These are phyloP conservation scores for Allolobophora icterica DNA, from an alignment of 2,888 invertebrate genomes.

Conservation along the genomic window DNA sequence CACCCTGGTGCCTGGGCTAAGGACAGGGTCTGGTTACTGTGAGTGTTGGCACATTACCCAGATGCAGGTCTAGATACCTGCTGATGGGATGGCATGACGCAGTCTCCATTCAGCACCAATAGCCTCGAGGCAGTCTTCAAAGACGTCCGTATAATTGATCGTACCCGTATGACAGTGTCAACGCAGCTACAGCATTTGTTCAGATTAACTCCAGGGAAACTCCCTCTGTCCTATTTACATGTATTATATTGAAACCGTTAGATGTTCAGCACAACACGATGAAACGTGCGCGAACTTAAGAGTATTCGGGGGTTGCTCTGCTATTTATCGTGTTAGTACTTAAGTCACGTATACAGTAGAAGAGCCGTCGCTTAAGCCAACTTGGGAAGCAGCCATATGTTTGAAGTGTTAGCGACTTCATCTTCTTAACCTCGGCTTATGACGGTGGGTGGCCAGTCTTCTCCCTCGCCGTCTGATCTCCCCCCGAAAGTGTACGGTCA, in stretches of 20 bases:
- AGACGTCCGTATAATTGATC: neutral
- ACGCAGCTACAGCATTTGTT: neutral
- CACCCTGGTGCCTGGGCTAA: neutral
- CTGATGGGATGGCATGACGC: neutral
- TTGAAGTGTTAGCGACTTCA: too few relatives aligned
- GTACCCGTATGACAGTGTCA: neutral
- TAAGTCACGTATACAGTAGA: too few relatives aligned
- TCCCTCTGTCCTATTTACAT: neutral
- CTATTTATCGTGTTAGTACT: too few relatives aligned
- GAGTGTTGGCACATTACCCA: constrained; percentile 17
- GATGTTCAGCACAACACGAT: neutral
- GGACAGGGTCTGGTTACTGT: neutral
- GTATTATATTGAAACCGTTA: neutral
- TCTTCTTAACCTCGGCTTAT: too few relatives aligned
- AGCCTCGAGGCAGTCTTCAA: neutral
- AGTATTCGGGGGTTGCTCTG: too few relatives aligned
- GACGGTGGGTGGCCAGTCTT: too few relatives aligned
- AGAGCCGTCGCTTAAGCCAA: too few relatives aligned
- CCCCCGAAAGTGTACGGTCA: too few relatives aligned
- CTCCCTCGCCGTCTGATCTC: too few relatives aligned
- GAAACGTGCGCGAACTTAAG: too few relatives aligned
- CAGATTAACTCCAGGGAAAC: neutral
- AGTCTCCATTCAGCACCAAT: neutral
- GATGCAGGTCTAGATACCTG: neutral
- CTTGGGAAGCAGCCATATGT: too few relatives aligned